Evolutionary conservation across 1,140 invertebrate genomes (phyloP), one percentile per base, ranked within the genome.

Genomic region (Hyles vespertilio): DNA sequence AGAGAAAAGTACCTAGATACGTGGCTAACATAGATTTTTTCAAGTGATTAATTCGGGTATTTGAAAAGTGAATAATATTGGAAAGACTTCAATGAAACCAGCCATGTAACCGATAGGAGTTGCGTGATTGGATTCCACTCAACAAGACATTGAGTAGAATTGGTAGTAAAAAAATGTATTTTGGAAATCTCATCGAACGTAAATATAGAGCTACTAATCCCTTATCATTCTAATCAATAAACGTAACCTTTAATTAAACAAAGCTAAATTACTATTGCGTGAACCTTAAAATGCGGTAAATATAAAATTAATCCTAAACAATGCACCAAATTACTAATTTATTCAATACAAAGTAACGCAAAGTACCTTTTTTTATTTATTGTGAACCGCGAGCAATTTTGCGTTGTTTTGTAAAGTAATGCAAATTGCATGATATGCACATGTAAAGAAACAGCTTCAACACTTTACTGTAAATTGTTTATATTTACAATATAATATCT

Each of bases 21-120:
- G 85, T 88, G 85, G 82, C 85, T 88, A 88, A 89, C 84, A 85
- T 87, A 86, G 81, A 72, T 22, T 49, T 70, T 73, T 81, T 74
- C 62, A 67, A 67, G 73, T 73, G 70, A 68, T 70, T 70, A 76
- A 70, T 75, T 70, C 55, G 7, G 12, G 5, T 51, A 40, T 56
- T 75, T 66, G 63, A 61, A 64, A 66, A 71, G 78, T 78, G 71
- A 79, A 81, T 81, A 82, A 81, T 81, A 69, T 49, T 67, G 22
- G 22, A 22, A 22, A 22, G 22, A 22, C 22, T 22, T 22, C 1
- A 22, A 40, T 40, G 36, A 40, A 22, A 40, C 36, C 36, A 40
- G 8, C 8, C 36, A 40, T 40, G 8, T 40, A 40, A 40, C 36
- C 5, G 8, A 22, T 22, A 40, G 1, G 36, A 5, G 36, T 5